Evolutionary conservation across 1,140 invertebrate genomes (phyloP), one percentile per base, ranked within the genome.

Genomic region (Drosophila triauraria): DNA sequence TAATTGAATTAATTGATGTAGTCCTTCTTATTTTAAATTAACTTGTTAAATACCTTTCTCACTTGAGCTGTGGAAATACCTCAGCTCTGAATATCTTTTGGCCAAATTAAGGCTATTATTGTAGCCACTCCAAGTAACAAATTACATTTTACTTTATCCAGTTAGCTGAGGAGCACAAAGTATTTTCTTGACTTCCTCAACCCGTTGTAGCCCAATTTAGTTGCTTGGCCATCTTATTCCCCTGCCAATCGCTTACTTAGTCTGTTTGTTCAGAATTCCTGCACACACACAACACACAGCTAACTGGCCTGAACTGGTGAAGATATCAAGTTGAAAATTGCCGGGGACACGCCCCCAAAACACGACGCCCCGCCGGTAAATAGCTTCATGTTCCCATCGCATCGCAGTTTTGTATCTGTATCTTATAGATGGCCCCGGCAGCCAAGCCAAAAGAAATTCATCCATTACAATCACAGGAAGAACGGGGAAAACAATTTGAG

Each of bases 241-340:
- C 44, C 32, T 35, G 44, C 46, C 53, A 57, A 72, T 72, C 54
- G 70, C n/a, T 72, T 72, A 72, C 53, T 72, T 59, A 59, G 67
- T 72, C 67, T 71, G 67, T 60, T 72, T 72, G 69, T 13, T 70
- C 53, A 43, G 50, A 57, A 78, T 78, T 78, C 75, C 75, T 47
- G 44, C 44, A 70, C 63, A 75, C 13, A 48, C 27, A 58, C 20
- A 53, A n/a, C 9, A 38, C 15, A n/a, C 23, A 5, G 8, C 9
- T 38, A 38, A 38, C 40, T 61, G 48, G 42, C 32, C 23, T 57
- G 27, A 58, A 46, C 62, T 78, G 64, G 64, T 78, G 47, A 78
- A 78, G 75, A 78, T 78, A 78, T 78, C 75, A 78, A 70, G 65
- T 78, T 78, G 75, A 78, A 78, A 78, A 78, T 78, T 78, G 57